Evolutionary conservation across 2,797 vertebrate species (phyloP), one percentile per base, ranked within the genome.

Genomic region (Crenuchus spilurus): DNA sequence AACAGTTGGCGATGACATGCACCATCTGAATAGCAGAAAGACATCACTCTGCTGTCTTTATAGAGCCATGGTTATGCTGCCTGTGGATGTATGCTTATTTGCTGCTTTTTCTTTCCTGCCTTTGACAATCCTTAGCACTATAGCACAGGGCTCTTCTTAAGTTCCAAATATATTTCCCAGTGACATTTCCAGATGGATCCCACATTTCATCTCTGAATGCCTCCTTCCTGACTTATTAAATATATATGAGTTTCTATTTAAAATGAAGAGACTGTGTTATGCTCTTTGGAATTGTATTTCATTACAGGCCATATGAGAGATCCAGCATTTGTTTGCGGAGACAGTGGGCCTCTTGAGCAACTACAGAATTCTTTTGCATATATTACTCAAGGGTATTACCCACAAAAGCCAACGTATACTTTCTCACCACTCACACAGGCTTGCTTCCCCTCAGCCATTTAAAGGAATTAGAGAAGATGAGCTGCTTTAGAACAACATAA

Each of bases 121-220:
- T 60, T 63, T 26, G 20, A 60, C 35, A 39, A 35, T 51, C 31
- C 46, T 30, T 26, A 63, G 64, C 54, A 48, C 67, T 51, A 18
- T 18, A 22, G 52, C 49, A 24, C 52, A 62, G 39, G 72, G 26
- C 61, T 51, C 60, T 42, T 48, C 22, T 48, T 79, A 72, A 74
- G 60, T 66, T 79, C 41, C 62, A 64, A 87, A 82, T 89, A 89
- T 89, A 90, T 90, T 89, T 86, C 57, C 72, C 75, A 44, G 65
- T 92, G 90, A 85, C 92, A 93, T 92, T 92, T 92, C 64, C 80
- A 87, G 78, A 90, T 84, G 80, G 77, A 85, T 83, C 71, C 69
- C 70, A 64, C 72, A 77, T 79, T 75, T 86, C 75, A 81, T 83
- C 83, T 85, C 80, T 84, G 72, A 84, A 89, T 89, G 84, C 83